Evolutionary conservation across 1,140 invertebrate genomes (phyloP), one percentile per base, ranked within the genome.

Genomic region (Oppia nitens): DNA sequence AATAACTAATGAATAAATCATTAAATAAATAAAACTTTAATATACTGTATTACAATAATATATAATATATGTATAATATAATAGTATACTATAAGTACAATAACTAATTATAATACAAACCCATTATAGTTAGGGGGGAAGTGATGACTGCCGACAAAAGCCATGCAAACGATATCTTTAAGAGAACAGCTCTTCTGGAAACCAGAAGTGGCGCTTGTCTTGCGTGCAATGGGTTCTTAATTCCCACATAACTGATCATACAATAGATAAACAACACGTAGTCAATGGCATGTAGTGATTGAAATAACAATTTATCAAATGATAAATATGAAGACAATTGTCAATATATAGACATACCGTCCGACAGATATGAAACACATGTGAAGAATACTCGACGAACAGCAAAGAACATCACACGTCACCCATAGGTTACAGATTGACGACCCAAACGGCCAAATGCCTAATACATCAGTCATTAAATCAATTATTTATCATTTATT

Each of bases 361-460:
- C 89, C 88, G 62, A 96, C 76, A 40, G 85, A 89, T 69, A 96
- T 95, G 73, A 89, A 91, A 69, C 89, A 92, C 88, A 96, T 94
- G 77, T 96, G 92, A 80, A 93, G 84, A 68, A 96, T 96, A 66
- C 85, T 89, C 6, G 87, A 84, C 0, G 87, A 90, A 68, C 91
- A 95, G 55, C 89, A 86, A 28, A 94, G 75, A n/a, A 95, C 90
- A 71, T 96, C 91, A 63, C 85, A 88, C 1, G 89, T 91, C 52
- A 88, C 85, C 77, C 93, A 94, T 32, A 94, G 79, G 69, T 90
- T 89, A 73, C 91, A 95, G 79, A 88, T 85, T 45, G 80, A 78
- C 48, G 85, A 77, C 11, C 83, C 83, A 65, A 94, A 81, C 12
- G 87, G 88, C 86, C 90, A 95, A 70, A 85, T 83, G 53, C 89